Percentiles rank a stretch among this genome's conserved stretches.
phyloP scores from a whole-genome alignment of 2,888 invertebrate genomes.

The Chymomyza caudatula region DNA sequence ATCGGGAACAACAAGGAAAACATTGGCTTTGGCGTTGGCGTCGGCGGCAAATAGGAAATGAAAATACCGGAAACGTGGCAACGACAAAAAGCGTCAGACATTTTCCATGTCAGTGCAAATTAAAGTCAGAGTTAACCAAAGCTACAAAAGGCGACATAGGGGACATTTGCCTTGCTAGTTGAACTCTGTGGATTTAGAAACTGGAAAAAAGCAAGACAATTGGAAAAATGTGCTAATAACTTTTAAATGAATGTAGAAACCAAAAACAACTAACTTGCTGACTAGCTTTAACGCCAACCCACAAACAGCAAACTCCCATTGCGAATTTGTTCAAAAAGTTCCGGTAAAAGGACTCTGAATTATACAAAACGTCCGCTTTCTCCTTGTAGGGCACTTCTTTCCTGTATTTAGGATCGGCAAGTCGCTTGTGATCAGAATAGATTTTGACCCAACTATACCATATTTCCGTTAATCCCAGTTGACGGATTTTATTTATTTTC shows the following conservation, averaged over 20 bases:
- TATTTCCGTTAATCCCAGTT: too few relatives aligned
- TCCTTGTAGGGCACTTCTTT: too few relatives aligned
- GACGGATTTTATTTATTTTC: too few relatives aligned
- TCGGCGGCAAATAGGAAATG: slow-evolving; percentile 21
- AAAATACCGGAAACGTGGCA: slow-evolving; percentile 35
- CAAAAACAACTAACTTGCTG: background rate
- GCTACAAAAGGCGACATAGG: slow-evolving; percentile 17
- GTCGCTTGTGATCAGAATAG: too few relatives aligned
- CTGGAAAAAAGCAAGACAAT: slow-evolving; percentile 11
- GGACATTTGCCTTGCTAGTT: background rate
- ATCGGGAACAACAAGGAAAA: slow-evolving; percentile 13
- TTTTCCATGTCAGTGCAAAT: slow-evolving; percentile 42
- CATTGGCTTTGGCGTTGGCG: slow-evolving; percentile 20
- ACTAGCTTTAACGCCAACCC: slow-evolving; percentile 35
- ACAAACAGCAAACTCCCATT: too few relatives aligned
- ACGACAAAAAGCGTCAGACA: slow-evolving; percentile 25
- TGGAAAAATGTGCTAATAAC: slow-evolving; percentile 50
- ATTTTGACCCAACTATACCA: too few relatives aligned
- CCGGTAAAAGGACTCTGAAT: too few relatives aligned
- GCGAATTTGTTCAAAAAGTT: too few relatives aligned
- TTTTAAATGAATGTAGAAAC: slow-evolving; percentile 44
- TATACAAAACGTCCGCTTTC: too few relatives aligned
- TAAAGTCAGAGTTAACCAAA: slow-evolving; percentile 48
- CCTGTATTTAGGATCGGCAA: too few relatives aligned
- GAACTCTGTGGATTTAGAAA: background rate